Percentiles rank a stretch among this genome's conserved stretches.
Conservation (phyloP, 2,888 invertebrate species). For the Ennomos fuscantarius region DNA sequence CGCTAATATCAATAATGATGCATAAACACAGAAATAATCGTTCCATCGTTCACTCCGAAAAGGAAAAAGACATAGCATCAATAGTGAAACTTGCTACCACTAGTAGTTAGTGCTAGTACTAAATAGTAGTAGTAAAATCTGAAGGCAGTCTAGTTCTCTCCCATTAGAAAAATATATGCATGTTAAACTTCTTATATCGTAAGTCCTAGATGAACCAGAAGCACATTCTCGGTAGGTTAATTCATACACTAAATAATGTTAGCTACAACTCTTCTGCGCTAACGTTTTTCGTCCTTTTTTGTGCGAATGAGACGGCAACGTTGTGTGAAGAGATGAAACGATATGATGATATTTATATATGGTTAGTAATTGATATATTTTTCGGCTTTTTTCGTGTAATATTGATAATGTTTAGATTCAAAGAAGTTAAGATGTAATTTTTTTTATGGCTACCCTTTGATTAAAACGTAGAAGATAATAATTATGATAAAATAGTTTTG, state of each 20-base stretch:
- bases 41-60: no score
- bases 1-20: no score
- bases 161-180: slow-evolving; percentile 1
- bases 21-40: no score
- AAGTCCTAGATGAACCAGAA: background rate
- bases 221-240: background rate
- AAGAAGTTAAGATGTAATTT: no score
- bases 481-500: no score
- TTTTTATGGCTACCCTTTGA: no score
- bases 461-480: no score
- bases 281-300: background rate
- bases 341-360: slow-evolving; percentile 1
- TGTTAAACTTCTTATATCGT: background rate
- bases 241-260: background rate
- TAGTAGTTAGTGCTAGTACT: no score
- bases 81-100: no score
- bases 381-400: background rate
- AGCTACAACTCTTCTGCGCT: background rate
- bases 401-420: background rate
- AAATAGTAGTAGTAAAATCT: no score
- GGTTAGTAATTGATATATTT: slow-evolving; percentile 7
- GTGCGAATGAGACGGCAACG: background rate
- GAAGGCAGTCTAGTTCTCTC: background rate
- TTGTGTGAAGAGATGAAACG: background rate
- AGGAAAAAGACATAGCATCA: no score